Base-by-base conservation (phyloP, 2,113 vertebrate genomes). In the Oxygymnocypris stewartii region DNA sequence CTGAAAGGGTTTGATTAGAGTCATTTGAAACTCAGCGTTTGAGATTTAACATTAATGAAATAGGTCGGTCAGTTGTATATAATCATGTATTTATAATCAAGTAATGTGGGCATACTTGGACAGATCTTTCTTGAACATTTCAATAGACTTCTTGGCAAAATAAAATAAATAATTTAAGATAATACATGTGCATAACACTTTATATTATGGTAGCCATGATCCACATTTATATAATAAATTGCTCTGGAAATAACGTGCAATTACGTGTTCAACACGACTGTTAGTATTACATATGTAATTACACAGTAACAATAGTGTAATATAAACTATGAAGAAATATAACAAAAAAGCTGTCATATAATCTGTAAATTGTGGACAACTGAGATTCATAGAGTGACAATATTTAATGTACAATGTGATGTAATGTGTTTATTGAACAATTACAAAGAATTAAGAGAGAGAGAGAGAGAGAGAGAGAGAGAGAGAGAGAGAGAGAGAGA, bases 261-360 rank as follows among this genome's bases (percentile, higher is more conserved):
- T 69, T 3, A 47, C 4, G 7, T 14, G 44, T 31, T 79, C 31
- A 9, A 37, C 49, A 11, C 35, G 31, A 23, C 8, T 37, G 51
- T n/a, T 40, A 37, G 7, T 23, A 23, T 79, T n/a, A 57, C 75
- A 54, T 35, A 20, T 6, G 28, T 37, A 54, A 78, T 35, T 35
- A 35, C 76, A 54, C 14, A 23, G 18, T 37, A 23, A 40, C 44
- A 49, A 28, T 13, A 65, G 4, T 44, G 12, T 79, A 61, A 40
- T 81, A 25, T 44, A 81, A 81, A 47, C 59, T 42, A 7, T 44
- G 40, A 31, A 79, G 78, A 80, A 61, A 63, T 59, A 20, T 12
- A 28, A 65, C 54, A 1, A 63, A 14, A 63, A 18, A 78, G 10
- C 31, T 3, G 10, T n/a, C 44, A 77, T 77, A 1, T 51, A 25